These are phyloP conservation scores for Acinonyx jubatus DNA, from an alignment of 2,113 vertebrate genomes.

Conservation along the genomic window DNA sequence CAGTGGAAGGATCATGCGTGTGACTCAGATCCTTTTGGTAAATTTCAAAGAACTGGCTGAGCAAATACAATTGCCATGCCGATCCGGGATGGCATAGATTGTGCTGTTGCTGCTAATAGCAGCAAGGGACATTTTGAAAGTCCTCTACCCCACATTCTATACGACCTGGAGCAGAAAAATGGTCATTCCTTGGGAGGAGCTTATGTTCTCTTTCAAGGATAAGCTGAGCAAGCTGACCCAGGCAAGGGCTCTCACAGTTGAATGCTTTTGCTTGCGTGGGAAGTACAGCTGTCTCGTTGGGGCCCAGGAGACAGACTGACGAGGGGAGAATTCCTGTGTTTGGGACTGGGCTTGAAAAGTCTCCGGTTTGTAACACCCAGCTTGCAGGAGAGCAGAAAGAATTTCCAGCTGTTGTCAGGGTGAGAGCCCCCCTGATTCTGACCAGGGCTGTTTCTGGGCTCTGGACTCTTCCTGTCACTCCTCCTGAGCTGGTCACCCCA, in stretches of 20 bases:
- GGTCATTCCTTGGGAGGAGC: not conserved
- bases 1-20: not conserved
- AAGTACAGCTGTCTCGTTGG: constrained; percentile 66
- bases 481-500: not conserved
- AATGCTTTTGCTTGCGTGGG: constrained; percentile 61
- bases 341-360: constrained; percentile 61
- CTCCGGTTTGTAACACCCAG: constrained; percentile 51
- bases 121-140: not conserved
- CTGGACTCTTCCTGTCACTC: not conserved
- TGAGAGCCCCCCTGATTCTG: not conserved
- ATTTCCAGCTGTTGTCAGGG: constrained; percentile 61
- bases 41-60: not conserved
- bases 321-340: constrained; percentile 66
- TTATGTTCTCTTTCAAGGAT: not conserved
- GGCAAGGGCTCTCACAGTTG: constrained; percentile 12
- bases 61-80: not conserved
- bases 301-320: constrained; percentile 70
- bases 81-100: not conserved
- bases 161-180: not conserved
- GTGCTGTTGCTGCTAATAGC: not conserved
- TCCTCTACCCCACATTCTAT: not conserved
- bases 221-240: constrained; percentile 52
- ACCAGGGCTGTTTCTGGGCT: not conserved
- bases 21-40: not conserved
- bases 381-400: constrained; percentile 55